Conservation (phyloP, 2,888 invertebrate genomes). For the Brachyopa scutellaris region DNA sequence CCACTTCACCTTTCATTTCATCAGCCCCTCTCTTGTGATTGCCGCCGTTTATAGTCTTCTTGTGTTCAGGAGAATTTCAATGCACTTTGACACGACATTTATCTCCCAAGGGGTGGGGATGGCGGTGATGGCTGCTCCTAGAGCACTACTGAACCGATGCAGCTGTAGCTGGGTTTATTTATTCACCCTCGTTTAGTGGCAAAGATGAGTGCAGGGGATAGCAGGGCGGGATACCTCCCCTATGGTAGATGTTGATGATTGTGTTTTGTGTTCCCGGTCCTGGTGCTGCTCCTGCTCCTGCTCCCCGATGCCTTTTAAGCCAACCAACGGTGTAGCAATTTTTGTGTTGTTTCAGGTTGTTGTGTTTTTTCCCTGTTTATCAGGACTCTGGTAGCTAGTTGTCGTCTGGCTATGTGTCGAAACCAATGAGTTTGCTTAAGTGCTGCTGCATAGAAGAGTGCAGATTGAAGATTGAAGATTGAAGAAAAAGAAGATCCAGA, state of each 20-base stretch:
- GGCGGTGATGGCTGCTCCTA: slow-evolving; percentile 20
- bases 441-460: slow-evolving; percentile 51
- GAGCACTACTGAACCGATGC: slow-evolving; percentile 49
- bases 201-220: slow-evolving; percentile 56
- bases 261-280: too few relatives aligned
- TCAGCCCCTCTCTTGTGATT: slow-evolving; percentile 14
- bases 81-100: slow-evolving; percentile 62
- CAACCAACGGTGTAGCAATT: slow-evolving; percentile 53
- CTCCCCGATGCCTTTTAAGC: slow-evolving; percentile 1
- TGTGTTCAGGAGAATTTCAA: slow-evolving; percentile 49
- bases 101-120: slow-evolving; percentile 29
- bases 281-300: too few relatives aligned
- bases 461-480: slow-evolving; percentile 59
- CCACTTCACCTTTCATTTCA: slow-evolving; percentile 65
- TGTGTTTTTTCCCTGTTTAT: slow-evolving; percentile 24
- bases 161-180: slow-evolving; percentile 54
- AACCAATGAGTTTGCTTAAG: slow-evolving; percentile 67
- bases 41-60: slow-evolving; percentile 36
- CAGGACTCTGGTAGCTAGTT: slow-evolving; percentile 53
- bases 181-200: slow-evolving; percentile 65
- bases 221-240: slow-evolving; percentile 33
- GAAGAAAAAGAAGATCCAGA: slow-evolving; percentile 40
- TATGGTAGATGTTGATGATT: slow-evolving; percentile 45
- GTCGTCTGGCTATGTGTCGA: slow-evolving; percentile 55
- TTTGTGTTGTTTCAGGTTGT: slow-evolving; percentile 28